These are phyloP conservation scores for Columba janthina DNA, from an alignment of 2,113 vertebrate species.

Conservation along the genomic window DNA sequence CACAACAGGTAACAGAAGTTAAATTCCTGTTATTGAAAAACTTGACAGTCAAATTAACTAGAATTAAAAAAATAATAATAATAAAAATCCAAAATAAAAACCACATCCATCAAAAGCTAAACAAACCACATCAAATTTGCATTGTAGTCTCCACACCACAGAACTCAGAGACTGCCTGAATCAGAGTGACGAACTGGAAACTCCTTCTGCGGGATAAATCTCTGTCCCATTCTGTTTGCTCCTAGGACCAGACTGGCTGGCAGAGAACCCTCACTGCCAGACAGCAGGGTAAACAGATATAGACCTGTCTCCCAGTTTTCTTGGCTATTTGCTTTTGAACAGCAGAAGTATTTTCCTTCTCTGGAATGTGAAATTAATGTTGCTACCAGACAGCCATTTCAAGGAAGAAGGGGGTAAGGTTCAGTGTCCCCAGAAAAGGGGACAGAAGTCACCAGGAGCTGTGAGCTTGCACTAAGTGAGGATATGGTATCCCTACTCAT, in stretches of 20 bases:
- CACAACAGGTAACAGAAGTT: constrained; percentile 60
- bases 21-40: constrained; percentile 34
- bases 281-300: not conserved
- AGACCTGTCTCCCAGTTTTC: not conserved
- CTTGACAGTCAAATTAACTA: constrained; percentile 45
- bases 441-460: not conserved
- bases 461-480: not conserved
- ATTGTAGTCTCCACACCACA: not conserved
- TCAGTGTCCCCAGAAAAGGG: not conserved
- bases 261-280: not conserved
- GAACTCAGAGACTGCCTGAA: not conserved
- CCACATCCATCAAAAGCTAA: constrained; percentile 14
- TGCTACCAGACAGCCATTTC: not conserved
- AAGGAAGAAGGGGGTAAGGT: not conserved
- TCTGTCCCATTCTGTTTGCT: not conserved
- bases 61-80: not conserved
- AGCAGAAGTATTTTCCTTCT: not conserved
- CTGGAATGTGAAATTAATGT: not conserved
- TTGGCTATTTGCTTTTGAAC: not conserved
- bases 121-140: not conserved
- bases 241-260: not conserved
- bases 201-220: not conserved
- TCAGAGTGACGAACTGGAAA: not conserved
- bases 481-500: not conserved
- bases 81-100: not conserved